A percentile compares a stretch with the other conserved stretches of the same genome.
Evolutionary conservation across 2,797 vertebrate genomes (phyloP).

Genomic region (Luscinia luscinia): DNA sequence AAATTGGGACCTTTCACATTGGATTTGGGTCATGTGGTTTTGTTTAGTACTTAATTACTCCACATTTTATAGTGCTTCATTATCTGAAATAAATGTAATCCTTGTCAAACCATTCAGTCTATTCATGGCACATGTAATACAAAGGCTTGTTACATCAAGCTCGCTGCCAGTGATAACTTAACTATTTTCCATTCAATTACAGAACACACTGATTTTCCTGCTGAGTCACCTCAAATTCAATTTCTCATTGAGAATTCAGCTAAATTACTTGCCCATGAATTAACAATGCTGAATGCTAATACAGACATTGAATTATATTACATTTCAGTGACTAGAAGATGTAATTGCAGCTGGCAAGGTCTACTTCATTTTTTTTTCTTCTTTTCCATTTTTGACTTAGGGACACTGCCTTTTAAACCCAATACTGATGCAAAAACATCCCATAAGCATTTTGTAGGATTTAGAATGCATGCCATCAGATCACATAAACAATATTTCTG

Average conservation of each 20-base stretch:
- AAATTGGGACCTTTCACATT: not conserved
- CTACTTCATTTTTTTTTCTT: not conserved
- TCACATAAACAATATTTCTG: not conserved
- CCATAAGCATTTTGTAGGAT: not conserved
- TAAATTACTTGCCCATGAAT: conserved; percentile 60
- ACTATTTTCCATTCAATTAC: conserved; percentile 47
- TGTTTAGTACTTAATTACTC: not conserved
- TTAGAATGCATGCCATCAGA: not conserved
- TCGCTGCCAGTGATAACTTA: not conserved
- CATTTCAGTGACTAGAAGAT: conserved; percentile 45
- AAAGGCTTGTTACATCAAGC: not conserved
- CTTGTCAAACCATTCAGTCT: not conserved
- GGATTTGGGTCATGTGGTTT: not conserved
- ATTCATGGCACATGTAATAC: not conserved
- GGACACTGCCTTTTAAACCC: not conserved
- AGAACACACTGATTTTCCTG: conserved; percentile 48
- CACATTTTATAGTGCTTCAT: not conserved
- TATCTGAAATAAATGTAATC: conserved; percentile 39
- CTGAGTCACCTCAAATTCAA: conserved; percentile 62
- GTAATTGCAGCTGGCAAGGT: conserved; percentile 39
- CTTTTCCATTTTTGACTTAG: not conserved
- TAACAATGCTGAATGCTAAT: conserved; percentile 64
- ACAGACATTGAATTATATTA: conserved; percentile 50
- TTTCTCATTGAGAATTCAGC: conserved; percentile 67
- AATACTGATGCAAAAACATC: not conserved